Base-by-base conservation (phyloP, 2,888 invertebrate species). In the Allygus modestus region DNA sequence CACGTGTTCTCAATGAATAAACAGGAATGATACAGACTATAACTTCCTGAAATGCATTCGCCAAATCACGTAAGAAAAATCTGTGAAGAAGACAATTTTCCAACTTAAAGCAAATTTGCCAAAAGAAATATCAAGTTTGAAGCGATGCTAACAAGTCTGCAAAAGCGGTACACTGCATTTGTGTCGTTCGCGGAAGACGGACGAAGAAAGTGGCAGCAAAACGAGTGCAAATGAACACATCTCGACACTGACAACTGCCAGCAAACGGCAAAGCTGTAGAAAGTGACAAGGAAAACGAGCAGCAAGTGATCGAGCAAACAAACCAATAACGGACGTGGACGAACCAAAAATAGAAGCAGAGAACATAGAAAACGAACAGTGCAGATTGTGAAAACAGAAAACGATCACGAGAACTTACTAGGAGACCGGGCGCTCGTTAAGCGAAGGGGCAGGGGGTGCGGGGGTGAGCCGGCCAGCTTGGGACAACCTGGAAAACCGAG, bases 341-440 rank as follows among this genome's bases (percentile, higher is more conserved):
- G 46, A 46, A 46, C 46, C 46, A 46, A 46, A 51, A 31, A 65
- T 15, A 28, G 31, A 65, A 65, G 65, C 65, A 65, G 28, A 31
- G 65, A 28, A 20, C 46, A 46, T 46, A 46, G 17, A 46, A 46
- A 71, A 20, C 31, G 71, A 33, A 33, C 33, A 28, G 77, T 46
- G 77, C 77, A 77, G 41, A 33, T 79, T 37, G 79, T 58, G 79
- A 33, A n/a, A n/a, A n/a, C n/a, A n/a, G n/a, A n/a, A n/a, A n/a
- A n/a, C n/a, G 58, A 33, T 31, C 1, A 11, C 20, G 33, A 79
- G 37, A 28, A 79, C 79, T 79, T 79, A 79, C 79, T 79, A 79
- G 23, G 79, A 58, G 58, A 54, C 79, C 33, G 79, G 79, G 7
- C 79, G 79, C 5, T 79, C 79, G 46, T 37, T 73, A 73, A 73